Evolutionary conservation across 2,888 invertebrate genomes (phyloP), one percentile per base, ranked within the genome.

Genomic region (Agrypnus murinus): DNA sequence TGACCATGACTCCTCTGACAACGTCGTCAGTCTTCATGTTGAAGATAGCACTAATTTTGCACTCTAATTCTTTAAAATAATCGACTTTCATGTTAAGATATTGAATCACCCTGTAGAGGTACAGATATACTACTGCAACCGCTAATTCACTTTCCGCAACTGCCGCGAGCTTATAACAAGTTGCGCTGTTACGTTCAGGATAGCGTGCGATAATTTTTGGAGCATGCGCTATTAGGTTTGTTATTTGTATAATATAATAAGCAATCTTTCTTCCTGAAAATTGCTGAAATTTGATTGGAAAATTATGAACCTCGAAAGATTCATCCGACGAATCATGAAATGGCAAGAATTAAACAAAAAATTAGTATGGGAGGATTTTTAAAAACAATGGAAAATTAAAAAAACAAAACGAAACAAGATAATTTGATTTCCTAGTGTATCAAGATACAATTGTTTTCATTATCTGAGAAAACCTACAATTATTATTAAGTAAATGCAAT

Each of bases 1-100:
- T 91, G 86, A 90, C 89, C 82, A 91, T 90, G 77, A 91, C 90
- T 86, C 91, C 91, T 80, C 91, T 87, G 75, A 91, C 88, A 78
- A 91, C 88, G 86, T 91, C 91, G 86, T 91, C 90, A 85, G 89
- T 89, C 85, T 87, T 88, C 87, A 90, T 89, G 84, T 88, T 89
- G 85, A 90, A 88, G 81, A 90, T 48, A 87, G 87, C 90, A 90
- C 55, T 63, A 15, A 69, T 48, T 12, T 43, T 46, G 31, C 48
- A 40, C 86, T 88, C 89, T 80, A 60, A 45, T 10, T 60, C 67
- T 15, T 68, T 55, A 38, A 60, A 55, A 17, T 87, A 85, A 84
- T 88, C 89, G 77, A 87, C 87, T 86, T 88, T 89, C 87, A 88
- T 89, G 58, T 66, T 60, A 55, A 50, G 15, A 53, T 32, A 3